Evolutionary conservation across 2,888 invertebrate species (phyloP), one percentile per base, ranked within the genome.

Genomic region (Stramonita haemastoma): DNA sequence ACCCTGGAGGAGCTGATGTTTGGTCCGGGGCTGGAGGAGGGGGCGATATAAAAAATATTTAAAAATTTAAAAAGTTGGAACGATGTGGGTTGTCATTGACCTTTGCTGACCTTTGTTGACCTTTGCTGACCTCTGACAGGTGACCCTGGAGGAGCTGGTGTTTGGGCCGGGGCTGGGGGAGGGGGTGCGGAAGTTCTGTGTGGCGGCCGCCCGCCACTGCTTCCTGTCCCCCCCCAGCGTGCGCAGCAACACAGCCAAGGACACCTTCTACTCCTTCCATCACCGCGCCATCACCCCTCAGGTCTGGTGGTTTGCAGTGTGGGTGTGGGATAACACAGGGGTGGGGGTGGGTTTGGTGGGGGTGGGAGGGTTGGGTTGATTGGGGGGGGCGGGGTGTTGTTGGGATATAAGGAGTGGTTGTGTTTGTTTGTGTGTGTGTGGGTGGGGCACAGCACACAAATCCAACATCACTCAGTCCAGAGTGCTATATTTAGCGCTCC

Each of bases 121-220:
- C n/a, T n/a, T n/a, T n/a, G n/a, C n/a, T n/a, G n/a, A n/a, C n/a
- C n/a, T n/a, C 0, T 19, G 81, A 17, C 83, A 89, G 88, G 34
- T 89, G 22, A 89, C 89, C 0, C 70, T 89, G 77, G 89, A 89
- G 77, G 89, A 89, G 85, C 77, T 89, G 73, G 36, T 85, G 6
- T 70, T 89, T 32, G 89, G 84, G 17, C 46, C 77, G 22, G 88
- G 29, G 22, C 22, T 77, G 66, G 66, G 84, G 6, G n/a, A 26
- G 17, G 36, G 26, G 19, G 66, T 84, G 36, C 70, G 83, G 13
- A 70, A n/a, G 56, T 85, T 89, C 11, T 36, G 34, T 32, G 4
- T 15, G 19, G 46, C 73, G 0, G 89, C 89, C 5, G 88, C 88
- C 36, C 34, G 60, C 26, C 32, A 22, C 36, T 88, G 83, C 57